These are phyloP conservation scores for Spialia ferax DNA, from an alignment of 2,888 invertebrate genomes.

Conservation along the genomic window DNA sequence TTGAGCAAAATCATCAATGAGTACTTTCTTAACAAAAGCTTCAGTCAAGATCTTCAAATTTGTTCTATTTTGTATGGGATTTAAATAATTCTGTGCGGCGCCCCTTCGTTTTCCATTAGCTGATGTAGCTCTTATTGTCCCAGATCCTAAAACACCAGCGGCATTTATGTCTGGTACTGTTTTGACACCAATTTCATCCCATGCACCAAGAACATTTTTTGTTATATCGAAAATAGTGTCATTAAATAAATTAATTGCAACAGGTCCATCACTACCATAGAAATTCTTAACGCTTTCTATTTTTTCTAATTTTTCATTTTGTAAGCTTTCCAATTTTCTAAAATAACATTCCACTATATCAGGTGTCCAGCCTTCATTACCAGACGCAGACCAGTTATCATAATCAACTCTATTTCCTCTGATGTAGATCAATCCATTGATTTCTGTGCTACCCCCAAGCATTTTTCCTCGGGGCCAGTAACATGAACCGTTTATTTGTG, in stretches of 20 bases:
- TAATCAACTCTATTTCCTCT: conserved; percentile 79
- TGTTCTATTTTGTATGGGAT: conserved; percentile 52
- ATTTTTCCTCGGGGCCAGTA: conserved; percentile 87
- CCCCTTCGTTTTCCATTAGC: conserved; percentile 77
- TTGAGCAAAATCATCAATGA: conserved; percentile 71
- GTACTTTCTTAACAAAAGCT: conserved; percentile 77
- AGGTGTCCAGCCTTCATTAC: conserved; percentile 79
- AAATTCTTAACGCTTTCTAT: conserved; percentile 51
- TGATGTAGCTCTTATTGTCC: conserved; percentile 75
- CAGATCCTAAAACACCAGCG: conserved; percentile 76
- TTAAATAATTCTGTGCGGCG: conserved; percentile 74
- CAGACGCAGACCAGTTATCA: conserved; percentile 73
- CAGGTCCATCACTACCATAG: conserved; percentile 76
- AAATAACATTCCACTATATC: conserved; percentile 65
- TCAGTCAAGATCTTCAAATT: conserved; percentile 75
- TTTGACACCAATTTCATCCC: conserved; percentile 73
- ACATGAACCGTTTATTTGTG: conserved; percentile 67
- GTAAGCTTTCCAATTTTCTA: conserved; percentile 68
- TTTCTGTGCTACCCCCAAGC: conserved; percentile 82
- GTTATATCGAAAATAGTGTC: conserved; percentile 64
- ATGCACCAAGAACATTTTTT: conserved; percentile 63
- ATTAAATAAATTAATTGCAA: conserved; percentile 76
- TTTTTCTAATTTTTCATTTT: conserved; percentile 53
- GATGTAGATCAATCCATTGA: conserved; percentile 85
- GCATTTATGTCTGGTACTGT: conserved; percentile 71